A percentile compares a stretch with the other conserved stretches of the same genome.
These are phyloP conservation scores for Proctacanthus coquilletti DNA, from an alignment of 1,140 invertebrate genomes.

Conservation along the genomic window DNA sequence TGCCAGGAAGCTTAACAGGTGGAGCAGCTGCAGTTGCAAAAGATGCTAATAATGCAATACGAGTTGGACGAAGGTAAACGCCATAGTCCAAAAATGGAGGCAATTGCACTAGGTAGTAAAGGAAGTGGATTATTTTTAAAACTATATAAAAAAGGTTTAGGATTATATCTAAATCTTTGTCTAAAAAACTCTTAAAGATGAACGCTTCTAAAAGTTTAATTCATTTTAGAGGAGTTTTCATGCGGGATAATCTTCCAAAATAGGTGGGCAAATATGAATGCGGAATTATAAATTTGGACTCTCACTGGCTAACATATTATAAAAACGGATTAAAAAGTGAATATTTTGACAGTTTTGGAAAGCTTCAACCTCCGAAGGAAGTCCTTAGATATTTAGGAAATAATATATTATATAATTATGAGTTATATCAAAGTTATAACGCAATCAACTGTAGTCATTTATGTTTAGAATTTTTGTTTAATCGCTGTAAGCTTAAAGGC, in stretches of 20 bases:
- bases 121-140: conserved; percentile 19
- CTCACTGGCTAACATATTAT: conserved; percentile 23
- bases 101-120: conserved; percentile 16
- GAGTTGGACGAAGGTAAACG: conserved; percentile 17
- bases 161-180: conserved; percentile 8
- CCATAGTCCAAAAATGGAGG: conserved; percentile 23
- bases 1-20: conserved; percentile 20
- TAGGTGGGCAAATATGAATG: conserved; percentile 13
- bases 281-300: conserved; percentile 20
- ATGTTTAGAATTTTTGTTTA: conserved; percentile 15
- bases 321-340: conserved; percentile 14
- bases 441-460: conserved; percentile 13
- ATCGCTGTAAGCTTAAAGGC: conserved; percentile 1
- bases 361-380: conserved; percentile 21
- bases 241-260: conserved; percentile 20
- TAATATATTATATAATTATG: conserved; percentile 8
- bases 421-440: conserved; percentile 7
- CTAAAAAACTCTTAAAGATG: conserved; percentile 12
- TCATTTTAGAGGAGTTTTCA: conserved; percentile 20
- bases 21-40: conserved; percentile 18
- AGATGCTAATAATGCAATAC: conserved; percentile 16
- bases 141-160: conserved; percentile 21
- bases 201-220: conserved; percentile 14
- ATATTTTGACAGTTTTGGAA: conserved; percentile 22
- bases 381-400: conserved; percentile 13